Percentiles rank a stretch among this genome's conserved stretches.
phyloP scores from a whole-genome alignment of 2,113 vertebrate species.

The Pelmatolapia mariae region DNA sequence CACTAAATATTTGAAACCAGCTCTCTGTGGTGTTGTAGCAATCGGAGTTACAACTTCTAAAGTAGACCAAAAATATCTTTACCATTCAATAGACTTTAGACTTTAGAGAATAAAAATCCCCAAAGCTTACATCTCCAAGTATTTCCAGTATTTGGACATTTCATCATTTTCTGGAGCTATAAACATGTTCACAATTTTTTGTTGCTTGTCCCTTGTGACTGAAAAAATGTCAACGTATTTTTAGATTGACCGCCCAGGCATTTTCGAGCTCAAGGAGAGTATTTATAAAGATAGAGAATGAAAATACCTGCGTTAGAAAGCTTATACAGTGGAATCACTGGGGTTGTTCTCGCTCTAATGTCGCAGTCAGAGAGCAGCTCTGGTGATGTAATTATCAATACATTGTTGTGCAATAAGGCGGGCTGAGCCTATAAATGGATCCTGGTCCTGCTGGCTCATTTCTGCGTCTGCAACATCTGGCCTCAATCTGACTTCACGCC shows the following conservation, averaged over 20 bases:
- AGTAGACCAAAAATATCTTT: background rate
- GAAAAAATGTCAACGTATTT: background rate
- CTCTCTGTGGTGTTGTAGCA: background rate
- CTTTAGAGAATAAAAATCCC: background rate
- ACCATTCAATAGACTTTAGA: background rate
- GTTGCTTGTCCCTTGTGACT: background rate
- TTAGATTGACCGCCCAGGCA: background rate
- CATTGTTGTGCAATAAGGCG: background rate
- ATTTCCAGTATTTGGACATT: background rate
- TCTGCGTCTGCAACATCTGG: slow-evolving; percentile 65
- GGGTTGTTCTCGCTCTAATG: background rate
- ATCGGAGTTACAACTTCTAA: background rate
- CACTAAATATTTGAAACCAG: background rate
- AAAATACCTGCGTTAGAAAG: background rate
- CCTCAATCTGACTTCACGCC: slow-evolving; percentile 65
- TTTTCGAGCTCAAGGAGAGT: background rate
- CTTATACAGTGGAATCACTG: background rate
- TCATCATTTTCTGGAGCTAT: background rate
- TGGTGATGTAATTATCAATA: background rate
- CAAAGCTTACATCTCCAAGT: background rate
- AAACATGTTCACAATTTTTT: background rate
- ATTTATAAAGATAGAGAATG: background rate
- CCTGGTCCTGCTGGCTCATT: slow-evolving; percentile 5
- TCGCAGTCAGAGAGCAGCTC: background rate
- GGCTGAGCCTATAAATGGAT: slow-evolving; percentile 43